These are phyloP conservation scores for Thereuonema tuberculata DNA, from an alignment of 1,140 invertebrate genomes.

Conservation along the genomic window DNA sequence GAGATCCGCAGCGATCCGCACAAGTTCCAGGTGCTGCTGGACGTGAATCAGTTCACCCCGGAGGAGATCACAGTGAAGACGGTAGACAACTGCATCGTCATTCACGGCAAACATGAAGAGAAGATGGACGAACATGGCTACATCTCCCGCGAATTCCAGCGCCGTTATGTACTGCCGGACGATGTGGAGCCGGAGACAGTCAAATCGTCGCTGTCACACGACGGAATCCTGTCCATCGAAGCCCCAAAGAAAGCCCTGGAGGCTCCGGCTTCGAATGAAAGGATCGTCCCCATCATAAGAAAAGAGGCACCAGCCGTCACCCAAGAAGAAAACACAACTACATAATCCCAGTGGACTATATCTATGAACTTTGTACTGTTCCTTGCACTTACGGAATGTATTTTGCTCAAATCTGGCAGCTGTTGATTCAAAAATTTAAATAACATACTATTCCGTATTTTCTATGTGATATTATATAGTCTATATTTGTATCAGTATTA, in stretches of 20 bases:
- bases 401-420: too few species aligned
- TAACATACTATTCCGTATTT: too few species aligned
- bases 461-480: too few species aligned
- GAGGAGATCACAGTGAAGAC: slow-evolving; percentile 81
- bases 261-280: not conserved
- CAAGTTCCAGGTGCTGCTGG: slow-evolving; percentile 50
- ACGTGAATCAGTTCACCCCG: slow-evolving; percentile 67
- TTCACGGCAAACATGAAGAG: slow-evolving; percentile 71
- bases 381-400: too few species aligned
- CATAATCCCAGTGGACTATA: too few species aligned
- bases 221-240: slow-evolving; percentile 55
- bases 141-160: slow-evolving; percentile 47
- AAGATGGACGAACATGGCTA: slow-evolving; percentile 56
- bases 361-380: too few species aligned
- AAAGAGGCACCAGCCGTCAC: not conserved
- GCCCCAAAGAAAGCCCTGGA: slow-evolving; percentile 34
- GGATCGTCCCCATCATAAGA: not conserved
- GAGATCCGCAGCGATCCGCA: too few species aligned
- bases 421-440: too few species aligned
- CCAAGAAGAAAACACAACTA: too few species aligned
- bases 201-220: slow-evolving; percentile 53
- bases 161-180: slow-evolving; percentile 46
- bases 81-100: slow-evolving; percentile 55
- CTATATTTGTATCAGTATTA: too few species aligned
- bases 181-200: slow-evolving; percentile 46